Evolutionary conservation across 2,797 vertebrate genomes (phyloP).

Genomic region (Myotis findleyi): DNA sequence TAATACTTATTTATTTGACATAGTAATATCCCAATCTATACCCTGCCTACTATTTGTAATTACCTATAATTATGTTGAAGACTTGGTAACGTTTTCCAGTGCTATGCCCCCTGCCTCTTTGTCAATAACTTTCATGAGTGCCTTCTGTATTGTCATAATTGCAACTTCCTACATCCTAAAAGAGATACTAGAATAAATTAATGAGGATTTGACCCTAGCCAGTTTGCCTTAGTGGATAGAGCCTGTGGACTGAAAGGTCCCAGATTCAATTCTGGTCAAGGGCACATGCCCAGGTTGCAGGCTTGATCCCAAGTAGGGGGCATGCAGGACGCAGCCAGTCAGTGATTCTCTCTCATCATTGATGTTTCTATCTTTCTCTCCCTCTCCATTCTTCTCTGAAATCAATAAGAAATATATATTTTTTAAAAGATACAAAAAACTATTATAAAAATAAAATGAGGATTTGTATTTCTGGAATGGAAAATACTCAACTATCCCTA

Average conservation of each 20-base stretch:
- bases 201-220: too few relatives aligned
- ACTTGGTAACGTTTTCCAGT: background rate
- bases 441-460: background rate
- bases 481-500: rapidly evolving
- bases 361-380: too few relatives aligned
- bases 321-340: too few relatives aligned
- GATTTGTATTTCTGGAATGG: background rate
- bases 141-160: background rate
- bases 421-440: too few relatives aligned
- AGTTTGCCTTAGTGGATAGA: too few relatives aligned
- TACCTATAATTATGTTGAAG: background rate
- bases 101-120: background rate
- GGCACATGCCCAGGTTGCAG: too few relatives aligned
- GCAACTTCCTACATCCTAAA: background rate
- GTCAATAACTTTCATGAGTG: background rate
- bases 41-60: background rate
- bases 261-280: too few relatives aligned
- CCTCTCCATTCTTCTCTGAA: too few relatives aligned
- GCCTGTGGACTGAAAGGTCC: too few relatives aligned
- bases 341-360: too few relatives aligned
- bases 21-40: background rate
- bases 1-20: background rate
- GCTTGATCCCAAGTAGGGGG: too few relatives aligned
- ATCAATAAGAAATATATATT: too few relatives aligned
- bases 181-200: conserved; percentile 32